Conservation (phyloP, 2,113 vertebrate species). For the Cyprinodon variegatus region DNA sequence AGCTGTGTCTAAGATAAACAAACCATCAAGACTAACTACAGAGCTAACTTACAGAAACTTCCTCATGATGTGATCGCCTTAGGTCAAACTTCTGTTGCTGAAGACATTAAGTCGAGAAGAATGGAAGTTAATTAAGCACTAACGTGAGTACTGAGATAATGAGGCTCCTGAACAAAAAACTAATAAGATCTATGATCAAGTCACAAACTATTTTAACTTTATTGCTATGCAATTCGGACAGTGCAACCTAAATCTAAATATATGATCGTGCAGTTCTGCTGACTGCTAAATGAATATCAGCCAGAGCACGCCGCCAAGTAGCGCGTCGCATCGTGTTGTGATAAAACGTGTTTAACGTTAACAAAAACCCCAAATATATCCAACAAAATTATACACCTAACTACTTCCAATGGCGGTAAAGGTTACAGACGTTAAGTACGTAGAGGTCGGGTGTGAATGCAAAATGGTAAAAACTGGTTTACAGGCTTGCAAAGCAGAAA, state of each 20-base stretch:
- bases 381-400: accelerated
- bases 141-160: constrained; percentile 33
- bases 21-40: constrained; percentile 37
- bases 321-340: constrained; percentile 33
- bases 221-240: not conserved
- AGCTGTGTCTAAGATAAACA: not conserved
- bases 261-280: not conserved
- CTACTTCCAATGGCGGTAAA: accelerated
- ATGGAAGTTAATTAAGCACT: constrained; percentile 56
- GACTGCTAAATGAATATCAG: constrained; percentile 9
- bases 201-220: not conserved
- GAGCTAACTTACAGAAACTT: constrained; percentile 68
- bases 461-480: not conserved
- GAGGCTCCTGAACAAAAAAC: not conserved
- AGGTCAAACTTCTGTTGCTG: constrained; percentile 70
- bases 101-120: constrained; percentile 61
- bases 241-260: not conserved
- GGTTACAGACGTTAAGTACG: accelerated
- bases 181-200: not conserved
- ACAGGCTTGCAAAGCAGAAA: not conserved
- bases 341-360: constrained; percentile 4
- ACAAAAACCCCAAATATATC: accelerated
- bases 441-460: not conserved
- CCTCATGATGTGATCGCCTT: constrained; percentile 61
- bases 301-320: constrained; percentile 43